phyloP scores from a whole-genome alignment of 2,113 vertebrate genomes.

The Lepus americanus region DNA sequence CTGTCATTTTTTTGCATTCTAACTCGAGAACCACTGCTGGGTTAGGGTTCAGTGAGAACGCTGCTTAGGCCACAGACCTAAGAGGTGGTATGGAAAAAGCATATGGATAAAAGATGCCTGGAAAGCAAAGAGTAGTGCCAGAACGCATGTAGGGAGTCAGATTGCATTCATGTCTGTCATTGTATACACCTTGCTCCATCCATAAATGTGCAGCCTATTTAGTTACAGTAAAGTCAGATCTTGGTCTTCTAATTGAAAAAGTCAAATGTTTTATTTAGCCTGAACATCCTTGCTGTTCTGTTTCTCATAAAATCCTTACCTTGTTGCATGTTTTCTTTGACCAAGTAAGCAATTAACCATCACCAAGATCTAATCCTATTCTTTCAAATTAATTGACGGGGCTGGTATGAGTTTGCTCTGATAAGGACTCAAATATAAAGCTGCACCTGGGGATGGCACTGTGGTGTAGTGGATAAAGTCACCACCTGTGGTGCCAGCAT shows the following conservation, averaged over 20 bases:
- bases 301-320: not conserved
- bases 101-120: not conserved
- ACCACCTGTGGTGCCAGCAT: no score
- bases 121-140: not conserved
- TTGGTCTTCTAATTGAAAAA: constrained; percentile 22
- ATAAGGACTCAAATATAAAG: not conserved
- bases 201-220: not conserved
- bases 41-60: not conserved
- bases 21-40: not conserved
- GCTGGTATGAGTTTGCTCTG: not conserved
- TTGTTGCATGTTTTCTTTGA: not conserved
- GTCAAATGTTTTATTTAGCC: not conserved
- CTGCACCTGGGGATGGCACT: not conserved
- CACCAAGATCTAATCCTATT: not conserved
- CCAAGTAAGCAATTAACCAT: not conserved
- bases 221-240: constrained; percentile 18
- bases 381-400: not conserved
- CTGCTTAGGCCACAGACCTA: accelerated
- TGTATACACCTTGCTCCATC: not conserved
- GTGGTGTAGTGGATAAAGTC: no score
- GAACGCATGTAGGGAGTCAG: not conserved
- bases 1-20: not conserved
- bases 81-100: no score
- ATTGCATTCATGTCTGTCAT: not conserved
- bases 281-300: not conserved